phyloP scores from a whole-genome alignment of 2,113 vertebrate genomes.

The Sylvietta virens region DNA sequence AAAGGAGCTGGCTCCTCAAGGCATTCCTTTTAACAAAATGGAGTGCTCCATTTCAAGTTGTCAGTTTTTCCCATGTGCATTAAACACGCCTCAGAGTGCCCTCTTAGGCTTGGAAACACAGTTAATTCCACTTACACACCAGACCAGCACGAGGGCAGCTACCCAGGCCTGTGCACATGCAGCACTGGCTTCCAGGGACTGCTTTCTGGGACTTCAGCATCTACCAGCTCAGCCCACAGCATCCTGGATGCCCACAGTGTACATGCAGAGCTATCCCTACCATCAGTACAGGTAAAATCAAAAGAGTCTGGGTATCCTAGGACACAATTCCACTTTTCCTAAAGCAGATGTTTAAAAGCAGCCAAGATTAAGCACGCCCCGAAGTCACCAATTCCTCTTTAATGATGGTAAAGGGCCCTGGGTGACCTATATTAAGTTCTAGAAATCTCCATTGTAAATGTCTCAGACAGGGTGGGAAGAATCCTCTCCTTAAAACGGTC shows the following conservation, averaged over 20 bases:
- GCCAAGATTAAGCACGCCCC: not conserved
- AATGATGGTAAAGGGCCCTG: not conserved
- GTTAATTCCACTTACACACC: not conserved
- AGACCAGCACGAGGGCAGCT: not conserved
- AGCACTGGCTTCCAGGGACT: not conserved
- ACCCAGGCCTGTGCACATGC: fast-evolving
- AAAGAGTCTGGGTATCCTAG: not conserved
- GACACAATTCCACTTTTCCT: not conserved
- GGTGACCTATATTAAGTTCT: not conserved
- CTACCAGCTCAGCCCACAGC: not conserved
- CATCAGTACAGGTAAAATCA: not conserved
- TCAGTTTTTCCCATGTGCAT: not conserved
- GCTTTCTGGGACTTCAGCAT: not conserved
- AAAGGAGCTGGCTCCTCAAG: not conserved
- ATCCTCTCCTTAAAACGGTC: not conserved
- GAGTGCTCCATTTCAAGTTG: not conserved
- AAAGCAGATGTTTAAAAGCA: not conserved
- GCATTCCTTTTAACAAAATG: not conserved
- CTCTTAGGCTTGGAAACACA: not conserved
- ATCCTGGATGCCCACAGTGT: not conserved
- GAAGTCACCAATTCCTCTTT: not conserved
- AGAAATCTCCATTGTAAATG: not conserved
- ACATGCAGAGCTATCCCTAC: not conserved
- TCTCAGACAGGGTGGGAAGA: not conserved
- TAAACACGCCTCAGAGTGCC: not conserved